Conservation (phyloP, 2,888 invertebrate species). For the Drosophila limbata region DNA sequence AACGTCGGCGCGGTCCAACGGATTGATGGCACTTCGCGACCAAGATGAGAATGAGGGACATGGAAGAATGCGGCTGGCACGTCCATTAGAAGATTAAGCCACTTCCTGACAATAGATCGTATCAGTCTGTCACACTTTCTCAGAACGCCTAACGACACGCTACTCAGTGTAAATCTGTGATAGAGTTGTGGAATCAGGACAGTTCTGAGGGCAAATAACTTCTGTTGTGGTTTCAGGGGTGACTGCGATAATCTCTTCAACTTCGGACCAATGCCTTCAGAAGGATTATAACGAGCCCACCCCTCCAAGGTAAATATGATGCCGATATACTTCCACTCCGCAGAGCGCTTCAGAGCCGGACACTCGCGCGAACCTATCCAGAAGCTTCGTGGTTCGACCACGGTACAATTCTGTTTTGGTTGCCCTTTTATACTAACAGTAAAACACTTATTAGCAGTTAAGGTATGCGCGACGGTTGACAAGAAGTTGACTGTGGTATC, state of each 20-base stretch:
- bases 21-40: neutral
- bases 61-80: no score
- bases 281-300: neutral
- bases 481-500: conserved; percentile 22
- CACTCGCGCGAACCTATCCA: neutral
- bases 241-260: conserved; percentile 4
- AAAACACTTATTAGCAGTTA: conserved; percentile 9
- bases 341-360: neutral
- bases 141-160: conserved; percentile 16
- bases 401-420: conserved; percentile 17
- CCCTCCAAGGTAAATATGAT: neutral
- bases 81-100: conserved; percentile 9
- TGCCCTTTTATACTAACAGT: conserved; percentile 19
- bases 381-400: conserved; percentile 5
- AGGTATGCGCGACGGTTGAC: conserved; percentile 12
- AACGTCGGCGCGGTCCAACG: neutral
- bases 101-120: neutral
- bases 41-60: neutral
- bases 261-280: conserved; percentile 11
- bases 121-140: conserved; percentile 20
- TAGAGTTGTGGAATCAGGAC: conserved; percentile 16
- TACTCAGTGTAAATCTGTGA: conserved; percentile 4
- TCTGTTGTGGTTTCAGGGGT: conserved; percentile 24
- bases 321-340: neutral
- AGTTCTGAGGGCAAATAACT: conserved; percentile 21